Evolutionary conservation across 2,888 invertebrate species (phyloP), one percentile per base, ranked within the genome.

Genomic region (Merodon equestris): DNA sequence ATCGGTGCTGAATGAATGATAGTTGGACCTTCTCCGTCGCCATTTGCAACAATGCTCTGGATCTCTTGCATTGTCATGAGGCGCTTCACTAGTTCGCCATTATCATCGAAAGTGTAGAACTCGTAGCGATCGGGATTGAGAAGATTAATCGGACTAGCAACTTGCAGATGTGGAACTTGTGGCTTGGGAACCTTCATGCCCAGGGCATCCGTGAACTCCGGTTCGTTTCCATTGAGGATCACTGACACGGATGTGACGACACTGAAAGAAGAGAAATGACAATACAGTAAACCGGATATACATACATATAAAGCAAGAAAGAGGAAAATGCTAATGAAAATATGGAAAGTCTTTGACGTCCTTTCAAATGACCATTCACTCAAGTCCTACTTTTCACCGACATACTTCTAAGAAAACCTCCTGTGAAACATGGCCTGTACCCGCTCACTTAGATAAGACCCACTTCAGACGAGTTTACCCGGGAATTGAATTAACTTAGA

Each of bases 11-110:
- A 84, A 67, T 89, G 88, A 54, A 88, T 85, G 1, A 89, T 86
- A 0, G 88, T 86, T 0, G 88, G 89, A 58, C 91, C 92, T 50
- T 93, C 92, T 70, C 93, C 93, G 85, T 95, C 95, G 0, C 95
- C 95, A 38, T 93, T 94, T 0, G 96, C 96, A 36, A 96, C 95
- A 73, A 96, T 93, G 45, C 94, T 93, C 86, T 95, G 95, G 81
- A 96, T 96, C 89, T 96, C 95, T 84, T 94, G 92, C 83, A 95
- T 89, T 7, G 95, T 95, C 96, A 96, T 96, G 36, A 95, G 90
- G 73, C 94, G 91, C 85, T 95, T 95, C 0, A 96, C 93, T 17
- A 96, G 90, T 84, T 96, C 94, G 12, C 96, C 96, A 66, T 93
- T 93, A 84, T 95, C 94, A 84, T 96, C 94, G 84, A 96, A 95